These are phyloP conservation scores for Pristiophorus japonicus DNA, from an alignment of 2,113 vertebrate species.

Conservation along the genomic window DNA sequence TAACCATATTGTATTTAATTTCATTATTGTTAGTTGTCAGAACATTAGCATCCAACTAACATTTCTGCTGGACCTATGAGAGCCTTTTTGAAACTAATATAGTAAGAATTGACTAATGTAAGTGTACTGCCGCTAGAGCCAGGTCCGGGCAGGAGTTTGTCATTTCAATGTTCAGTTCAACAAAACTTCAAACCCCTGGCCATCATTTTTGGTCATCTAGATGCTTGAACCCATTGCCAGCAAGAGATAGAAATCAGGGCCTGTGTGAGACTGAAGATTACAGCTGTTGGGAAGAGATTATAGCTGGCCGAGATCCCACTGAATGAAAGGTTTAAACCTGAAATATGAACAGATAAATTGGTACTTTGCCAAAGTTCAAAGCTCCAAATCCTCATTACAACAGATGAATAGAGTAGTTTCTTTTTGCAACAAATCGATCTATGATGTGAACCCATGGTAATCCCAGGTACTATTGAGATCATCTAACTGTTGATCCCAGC, in stretches of 20 bases:
- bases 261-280: neutral
- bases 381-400: conserved; percentile 14
- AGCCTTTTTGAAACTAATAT: neutral
- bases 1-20: neutral
- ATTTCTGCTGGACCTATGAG: neutral
- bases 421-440: neutral
- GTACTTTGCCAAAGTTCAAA: neutral
- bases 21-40: neutral
- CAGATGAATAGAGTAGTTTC: neutral
- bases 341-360: neutral
- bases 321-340: conserved; percentile 14
- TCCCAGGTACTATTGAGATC: neutral
- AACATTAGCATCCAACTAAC: no score
- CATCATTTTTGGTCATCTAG: neutral
- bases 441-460: neutral
- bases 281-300: neutral
- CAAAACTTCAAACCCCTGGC: neutral
- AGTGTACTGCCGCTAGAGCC: neutral
- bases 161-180: neutral
- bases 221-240: neutral
- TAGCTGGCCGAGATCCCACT: neutral
- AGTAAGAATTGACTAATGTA: neutral
- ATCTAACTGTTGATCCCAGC: neutral
- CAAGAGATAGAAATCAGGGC: neutral
- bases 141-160: neutral